Conservation (phyloP, 2,888 invertebrate genomes). For the Tipula lateralis region DNA sequence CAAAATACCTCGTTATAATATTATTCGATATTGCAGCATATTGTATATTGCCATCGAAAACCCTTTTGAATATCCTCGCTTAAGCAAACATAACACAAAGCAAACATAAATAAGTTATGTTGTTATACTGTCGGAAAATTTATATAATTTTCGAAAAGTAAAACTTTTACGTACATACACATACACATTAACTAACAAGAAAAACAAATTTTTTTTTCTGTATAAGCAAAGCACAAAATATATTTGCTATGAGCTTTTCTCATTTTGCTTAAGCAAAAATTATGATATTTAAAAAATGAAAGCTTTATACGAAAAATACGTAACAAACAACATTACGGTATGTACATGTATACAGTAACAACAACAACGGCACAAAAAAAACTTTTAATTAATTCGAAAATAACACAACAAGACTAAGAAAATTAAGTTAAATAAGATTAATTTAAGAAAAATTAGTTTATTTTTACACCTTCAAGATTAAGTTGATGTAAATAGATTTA, state of each 20-base stretch:
- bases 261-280: neutral
- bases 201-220: neutral
- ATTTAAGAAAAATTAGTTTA: constrained; percentile 1
- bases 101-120: neutral
- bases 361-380: neutral
- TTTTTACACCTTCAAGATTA: constrained; percentile 14
- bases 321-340: neutral
- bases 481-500: constrained; percentile 19
- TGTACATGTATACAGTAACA: neutral
- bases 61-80: neutral
- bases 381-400: constrained; percentile 24
- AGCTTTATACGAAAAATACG: neutral
- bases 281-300: neutral
- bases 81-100: neutral
- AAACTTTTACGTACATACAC: neutral
- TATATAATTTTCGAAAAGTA: neutral
- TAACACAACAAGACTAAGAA: constrained; percentile 20
- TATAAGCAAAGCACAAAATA: neutral
- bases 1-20: neutral
- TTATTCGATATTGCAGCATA: neutral
- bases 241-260: neutral
- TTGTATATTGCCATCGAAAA: neutral
- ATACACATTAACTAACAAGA: neutral
- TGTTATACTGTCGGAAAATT: neutral
- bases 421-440: constrained; percentile 15